A percentile compares a stretch with the other conserved stretches of the same genome.
These are phyloP conservation scores for Aphelocoma californica DNA, from an alignment of 2,797 vertebrate genomes.

Conservation along the genomic window DNA sequence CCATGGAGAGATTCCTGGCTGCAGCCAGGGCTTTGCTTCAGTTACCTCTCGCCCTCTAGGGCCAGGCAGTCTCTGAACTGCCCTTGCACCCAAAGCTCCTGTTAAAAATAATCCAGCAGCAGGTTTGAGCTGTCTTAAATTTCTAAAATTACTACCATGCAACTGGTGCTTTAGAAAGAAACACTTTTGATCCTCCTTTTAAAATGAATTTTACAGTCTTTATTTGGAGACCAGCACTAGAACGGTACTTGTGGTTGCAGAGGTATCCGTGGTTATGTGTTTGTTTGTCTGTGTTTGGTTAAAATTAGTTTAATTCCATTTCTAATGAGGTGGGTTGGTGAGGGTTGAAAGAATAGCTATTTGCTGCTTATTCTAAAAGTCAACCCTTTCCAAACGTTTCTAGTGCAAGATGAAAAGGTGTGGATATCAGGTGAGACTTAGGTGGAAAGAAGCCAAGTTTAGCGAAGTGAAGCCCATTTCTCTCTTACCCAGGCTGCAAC, in stretches of 20 bases:
- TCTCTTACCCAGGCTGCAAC: not conserved
- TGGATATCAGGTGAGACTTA: not conserved
- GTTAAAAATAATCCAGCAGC: constrained; percentile 54
- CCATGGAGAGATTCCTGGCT: not conserved
- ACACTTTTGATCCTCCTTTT: not conserved
- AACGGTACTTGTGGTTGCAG: not conserved
- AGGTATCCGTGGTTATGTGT: not conserved
- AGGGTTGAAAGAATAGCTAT: not conserved
- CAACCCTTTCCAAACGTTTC: not conserved
- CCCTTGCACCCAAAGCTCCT: not conserved
- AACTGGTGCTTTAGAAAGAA: constrained; percentile 16
- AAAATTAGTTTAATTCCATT: constrained; percentile 1
- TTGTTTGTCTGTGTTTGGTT: not conserved
- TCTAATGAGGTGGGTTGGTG: not conserved
- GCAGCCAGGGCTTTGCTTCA: not conserved
- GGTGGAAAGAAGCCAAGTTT: not conserved
- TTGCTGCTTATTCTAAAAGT: not conserved
- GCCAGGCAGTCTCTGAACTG: not conserved
- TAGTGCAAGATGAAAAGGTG: not conserved
- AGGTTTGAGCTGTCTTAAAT: not conserved
- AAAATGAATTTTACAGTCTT: not conserved
- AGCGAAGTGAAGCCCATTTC: not conserved
- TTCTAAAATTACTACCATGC: not conserved
- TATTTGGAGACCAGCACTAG: not conserved
- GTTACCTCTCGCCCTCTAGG: not conserved